These are phyloP conservation scores for Catocala sponsa DNA, from an alignment of 2,888 invertebrate species.

Conservation along the genomic window DNA sequence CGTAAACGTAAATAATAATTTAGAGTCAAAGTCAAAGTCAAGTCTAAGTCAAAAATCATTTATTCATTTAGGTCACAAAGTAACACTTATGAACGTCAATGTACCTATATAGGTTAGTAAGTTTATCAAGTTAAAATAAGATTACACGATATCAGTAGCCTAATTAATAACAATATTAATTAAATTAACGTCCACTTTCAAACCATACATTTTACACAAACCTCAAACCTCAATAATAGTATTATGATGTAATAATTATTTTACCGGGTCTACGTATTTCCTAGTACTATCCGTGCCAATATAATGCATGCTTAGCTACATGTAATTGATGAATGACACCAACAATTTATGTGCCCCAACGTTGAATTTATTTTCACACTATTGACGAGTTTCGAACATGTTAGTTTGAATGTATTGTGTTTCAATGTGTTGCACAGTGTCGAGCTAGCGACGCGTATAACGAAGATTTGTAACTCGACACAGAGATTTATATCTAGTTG, in stretches of 20 bases:
- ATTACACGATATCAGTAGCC: no score
- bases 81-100: no score
- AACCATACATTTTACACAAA: no score
- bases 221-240: no score
- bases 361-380: conserved; percentile 42
- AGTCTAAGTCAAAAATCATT: no score
- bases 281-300: conserved; percentile 45
- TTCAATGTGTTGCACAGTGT: conserved; percentile 13
- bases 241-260: not conserved
- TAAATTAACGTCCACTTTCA: no score
- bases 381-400: conserved; percentile 20
- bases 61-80: no score
- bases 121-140: no score
- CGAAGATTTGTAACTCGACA: conserved; percentile 6
- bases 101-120: no score
- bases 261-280: conserved; percentile 8
- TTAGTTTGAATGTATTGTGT: not conserved
- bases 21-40: no score
- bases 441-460: conserved; percentile 2
- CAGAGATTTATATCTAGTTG: conserved; percentile 5
- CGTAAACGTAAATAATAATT: no score
- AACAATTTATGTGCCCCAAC: conserved; percentile 37
- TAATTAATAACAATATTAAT: no score
- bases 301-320: conserved; percentile 49
- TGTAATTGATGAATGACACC: conserved; percentile 48